Conservation (phyloP, 2,888 invertebrate species). For the Drymonia ruficornis region DNA sequence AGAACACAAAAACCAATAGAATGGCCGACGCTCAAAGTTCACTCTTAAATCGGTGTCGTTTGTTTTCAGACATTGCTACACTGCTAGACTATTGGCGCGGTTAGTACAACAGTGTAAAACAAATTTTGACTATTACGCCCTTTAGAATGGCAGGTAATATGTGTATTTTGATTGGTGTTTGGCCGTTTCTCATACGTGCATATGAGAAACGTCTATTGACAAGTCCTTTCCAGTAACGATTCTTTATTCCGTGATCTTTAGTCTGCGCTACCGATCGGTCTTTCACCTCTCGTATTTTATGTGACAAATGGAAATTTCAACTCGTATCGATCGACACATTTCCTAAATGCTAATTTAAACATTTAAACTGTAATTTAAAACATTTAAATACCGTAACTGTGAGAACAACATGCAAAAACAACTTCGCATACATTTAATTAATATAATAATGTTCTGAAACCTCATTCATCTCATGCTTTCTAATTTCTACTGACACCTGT, state of each 20-base stretch:
- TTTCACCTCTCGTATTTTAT: constrained; percentile 41
- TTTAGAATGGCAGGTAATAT: no score
- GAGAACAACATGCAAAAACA: constrained; percentile 10
- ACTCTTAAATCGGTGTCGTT: no score
- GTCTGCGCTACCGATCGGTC: constrained; percentile 29
- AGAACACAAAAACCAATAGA: constrained; percentile 17
- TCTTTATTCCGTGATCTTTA: constrained; percentile 17
- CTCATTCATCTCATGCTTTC: constrained; percentile 18
- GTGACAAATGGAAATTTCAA: constrained; percentile 33
- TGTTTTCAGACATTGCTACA: no score
- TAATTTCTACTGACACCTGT: constrained; percentile 42
- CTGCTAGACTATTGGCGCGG: no score
- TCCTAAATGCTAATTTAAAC: constrained; percentile 8
- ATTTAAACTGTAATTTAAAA: constrained; percentile 11
- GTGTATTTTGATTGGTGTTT: no score
- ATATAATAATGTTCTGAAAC: constrained; percentile 19
- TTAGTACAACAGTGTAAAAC: no score
- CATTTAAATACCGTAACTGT: constrained; percentile 10
- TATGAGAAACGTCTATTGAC: no score
- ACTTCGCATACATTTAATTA: constrained; percentile 10
- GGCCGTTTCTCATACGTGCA: no score
- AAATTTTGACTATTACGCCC: no score
- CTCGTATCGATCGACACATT: constrained; percentile 19
- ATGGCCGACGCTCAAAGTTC: no score
- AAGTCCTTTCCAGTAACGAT: no score